Base-by-base conservation (phyloP, 2,888 invertebrate species). In the Dione juno region DNA sequence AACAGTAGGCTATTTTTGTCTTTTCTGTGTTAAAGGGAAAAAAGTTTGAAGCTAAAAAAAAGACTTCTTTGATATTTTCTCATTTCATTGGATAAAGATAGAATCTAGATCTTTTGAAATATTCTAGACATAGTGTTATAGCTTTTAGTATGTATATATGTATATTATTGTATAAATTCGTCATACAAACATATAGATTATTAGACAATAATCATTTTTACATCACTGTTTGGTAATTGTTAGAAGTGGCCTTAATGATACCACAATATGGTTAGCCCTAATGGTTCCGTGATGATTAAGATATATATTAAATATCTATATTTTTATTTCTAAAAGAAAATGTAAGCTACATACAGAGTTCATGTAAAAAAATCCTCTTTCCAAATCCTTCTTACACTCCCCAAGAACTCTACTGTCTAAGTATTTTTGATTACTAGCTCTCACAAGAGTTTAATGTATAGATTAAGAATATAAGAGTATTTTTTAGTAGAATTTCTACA, bases 201-300 rank as follows among this genome's bases (percentile, higher is more conserved):
- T 61, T 21, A 2, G 21, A 28, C 41, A 41, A 28, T 28, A 21
- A 61, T 61, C 28, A 19, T 5, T 40, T 41, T 21, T 43, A 21
- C 59, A 41, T 48, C 37, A 48, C n/a, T 7, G 45, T 63, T n/a
- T n/a, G n/a, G n/a, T 28, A 50, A 61, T 64, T 48, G 35, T 48
- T 50, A 37, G 35, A 50, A 35, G 50, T 50, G 50, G 13, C 14
- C 50, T 64, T 64, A 64, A 64, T 64, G 64, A 64, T 35, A 35
- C 50, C 16, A 37, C 45, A 50, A 19, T 48, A 37, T 37, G 14
- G 16, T 35, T 37, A 37, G 35, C 37, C 7, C 50, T 48, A 63
- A 37, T 40, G 50, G 13, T 40, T 19, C 37, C 19, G 13, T 50
- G 10, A 10, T 19, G 14, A 13, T 19, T 40, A 16, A 16, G 14